A percentile compares a stretch with the other conserved stretches of the same genome.
Conservation (phyloP, 2,113 vertebrate genomes). For the Catharus minimus region DNA sequence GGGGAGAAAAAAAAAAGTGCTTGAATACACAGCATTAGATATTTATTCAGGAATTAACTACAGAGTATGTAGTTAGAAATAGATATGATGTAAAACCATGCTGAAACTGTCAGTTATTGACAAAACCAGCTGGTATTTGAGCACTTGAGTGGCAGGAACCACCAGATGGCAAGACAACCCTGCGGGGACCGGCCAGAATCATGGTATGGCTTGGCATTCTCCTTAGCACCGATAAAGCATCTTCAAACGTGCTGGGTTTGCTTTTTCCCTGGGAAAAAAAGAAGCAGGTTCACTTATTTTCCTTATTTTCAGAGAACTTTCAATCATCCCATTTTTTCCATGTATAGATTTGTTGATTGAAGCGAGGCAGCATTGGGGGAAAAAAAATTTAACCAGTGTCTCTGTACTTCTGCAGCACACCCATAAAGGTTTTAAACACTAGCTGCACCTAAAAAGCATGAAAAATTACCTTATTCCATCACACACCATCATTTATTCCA, state of each 20-base stretch:
- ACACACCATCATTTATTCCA: background rate
- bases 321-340: accelerated
- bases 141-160: background rate
- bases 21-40: accelerated
- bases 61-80: too few species aligned
- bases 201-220: background rate
- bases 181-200: background rate
- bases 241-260: accelerated
- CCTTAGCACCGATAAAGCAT: accelerated
- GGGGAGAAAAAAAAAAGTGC: background rate
- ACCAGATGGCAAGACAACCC: constrained; percentile 73
- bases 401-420: background rate
- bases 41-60: background rate
- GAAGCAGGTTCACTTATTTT: too few species aligned
- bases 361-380: background rate
- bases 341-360: background rate
- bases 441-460: background rate
- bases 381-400: background rate
- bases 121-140: background rate
- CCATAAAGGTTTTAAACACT: background rate
- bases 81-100: accelerated
- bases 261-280: background rate
- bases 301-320: background rate
- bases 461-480: constrained; percentile 18
- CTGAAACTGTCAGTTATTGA: accelerated